Conservation (phyloP, 2,797 vertebrate genomes). For the Peromyscus melanophrys region DNA sequence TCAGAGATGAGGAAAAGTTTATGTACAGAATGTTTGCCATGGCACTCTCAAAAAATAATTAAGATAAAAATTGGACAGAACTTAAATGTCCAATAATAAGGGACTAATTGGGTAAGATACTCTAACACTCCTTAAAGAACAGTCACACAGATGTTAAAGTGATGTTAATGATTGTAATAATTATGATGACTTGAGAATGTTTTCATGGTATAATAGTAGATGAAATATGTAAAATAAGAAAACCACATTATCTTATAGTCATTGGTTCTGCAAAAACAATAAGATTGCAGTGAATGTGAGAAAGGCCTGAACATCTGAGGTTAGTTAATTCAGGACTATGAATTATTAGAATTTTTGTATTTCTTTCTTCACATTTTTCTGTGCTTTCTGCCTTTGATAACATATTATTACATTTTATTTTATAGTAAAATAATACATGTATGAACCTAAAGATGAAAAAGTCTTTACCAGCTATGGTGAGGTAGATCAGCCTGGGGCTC, state of each 20-base stretch:
- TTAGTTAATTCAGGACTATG: not conserved
- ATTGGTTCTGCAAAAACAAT: constrained; percentile 48
- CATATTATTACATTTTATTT: not conserved
- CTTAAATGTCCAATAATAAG: constrained; percentile 71
- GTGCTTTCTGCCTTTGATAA: not conserved
- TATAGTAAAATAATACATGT: constrained; percentile 39
- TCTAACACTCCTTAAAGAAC: constrained; percentile 77
- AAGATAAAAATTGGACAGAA: constrained; percentile 72
- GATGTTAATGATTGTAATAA: constrained; percentile 68
- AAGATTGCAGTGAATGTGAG: constrained; percentile 36
- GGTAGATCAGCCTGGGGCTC: not conserved
- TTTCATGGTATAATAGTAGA: constrained; percentile 65
- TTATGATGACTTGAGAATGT: constrained; percentile 71
- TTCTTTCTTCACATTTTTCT: constrained; percentile 7
- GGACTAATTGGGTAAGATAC: constrained; percentile 69
- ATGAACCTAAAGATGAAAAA: not conserved
- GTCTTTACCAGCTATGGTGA: not conserved
- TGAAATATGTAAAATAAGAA: constrained; percentile 71
- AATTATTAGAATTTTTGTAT: not conserved
- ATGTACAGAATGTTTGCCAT: constrained; percentile 26
- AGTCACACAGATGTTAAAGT: constrained; percentile 75
- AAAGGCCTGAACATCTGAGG: not conserved
- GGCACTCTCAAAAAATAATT: constrained; percentile 50
- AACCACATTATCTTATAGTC: constrained; percentile 27
- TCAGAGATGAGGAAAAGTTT: constrained; percentile 61